Evolutionary conservation across 2,888 invertebrate species (phyloP), one percentile per base, ranked within the genome.

Genomic region (Chydorus sphaericus): DNA sequence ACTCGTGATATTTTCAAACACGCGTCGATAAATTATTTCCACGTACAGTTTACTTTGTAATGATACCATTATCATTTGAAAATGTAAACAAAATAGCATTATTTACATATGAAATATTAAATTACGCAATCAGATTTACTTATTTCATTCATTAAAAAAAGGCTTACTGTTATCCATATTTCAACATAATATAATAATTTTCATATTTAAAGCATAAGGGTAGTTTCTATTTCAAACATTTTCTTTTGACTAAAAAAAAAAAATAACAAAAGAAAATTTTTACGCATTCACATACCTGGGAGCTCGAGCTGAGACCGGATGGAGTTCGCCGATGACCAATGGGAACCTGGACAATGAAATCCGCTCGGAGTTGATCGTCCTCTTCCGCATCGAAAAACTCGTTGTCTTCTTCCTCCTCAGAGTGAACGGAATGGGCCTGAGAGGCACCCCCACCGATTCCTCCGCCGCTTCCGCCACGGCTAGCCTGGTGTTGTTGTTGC

Each of bases 331-430:
- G 63, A 59, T 68, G 68, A 26, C 65, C 61, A 49, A 62, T 59
- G 23, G 69, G 68, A 55, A 70, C 66, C 55, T 67, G 67, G 4
- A 70, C 65, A 11, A 68, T 63, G 62, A 69, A 69, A 54, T 67
- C 66, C 28, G 62, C 59, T 16, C 57, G 58, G 14, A 62, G 60
- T 18, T 60, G 59, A 30, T 67, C 66, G 37, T 56, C 23, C 2
- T 79, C 80, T 67, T 81, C 80, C 65, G 77, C 79, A 66, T 78
- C 81, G 62, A 76, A 75, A 57, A 71, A 72, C 61, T 74, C 75
- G 53, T 79, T 79, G 60, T 79, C 78, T 63, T 77, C 79, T 63
- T 78, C 78, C 63, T 77, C 79, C 63, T 78, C 77, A 10, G 77
- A 76, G 61, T 75, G 74, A 20, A 71, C 71, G 52, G 69, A 68